Percentiles rank a stretch among this genome's conserved stretches.
Evolutionary conservation across 1,140 invertebrate species (phyloP).

Genomic region (Drosophila ohnishii): DNA sequence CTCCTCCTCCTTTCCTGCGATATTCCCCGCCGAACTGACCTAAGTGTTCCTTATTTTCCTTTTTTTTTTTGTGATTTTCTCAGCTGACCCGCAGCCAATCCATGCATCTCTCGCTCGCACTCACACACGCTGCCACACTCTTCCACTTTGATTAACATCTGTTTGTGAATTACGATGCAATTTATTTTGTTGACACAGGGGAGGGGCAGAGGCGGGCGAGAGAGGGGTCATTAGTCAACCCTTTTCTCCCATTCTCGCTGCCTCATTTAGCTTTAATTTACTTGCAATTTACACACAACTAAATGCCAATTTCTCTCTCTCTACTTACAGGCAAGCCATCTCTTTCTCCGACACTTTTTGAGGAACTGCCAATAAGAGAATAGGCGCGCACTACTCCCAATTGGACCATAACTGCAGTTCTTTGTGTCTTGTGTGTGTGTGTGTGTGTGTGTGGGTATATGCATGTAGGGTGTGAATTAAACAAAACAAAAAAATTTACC

Average conservation of each 20-base stretch:
- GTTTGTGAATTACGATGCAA: constrained; percentile 46
- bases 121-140: not conserved
- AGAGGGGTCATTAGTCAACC: constrained; percentile 12
- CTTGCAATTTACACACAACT: constrained; percentile 36
- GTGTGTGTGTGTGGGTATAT: not conserved
- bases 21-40: constrained; percentile 13
- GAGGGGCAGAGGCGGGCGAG: not conserved
- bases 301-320: constrained; percentile 30
- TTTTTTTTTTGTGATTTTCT: constrained; percentile 20
- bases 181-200: constrained; percentile 41
- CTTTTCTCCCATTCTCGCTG: not conserved
- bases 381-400: constrained; percentile 12
- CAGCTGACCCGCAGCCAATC: constrained; percentile 25
- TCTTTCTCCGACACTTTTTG: constrained; percentile 21
- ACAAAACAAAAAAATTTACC: not conserved
- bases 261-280: constrained; percentile 28
- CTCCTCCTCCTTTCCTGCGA: not conserved
- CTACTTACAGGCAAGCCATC: constrained; percentile 24
- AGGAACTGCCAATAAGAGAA: constrained; percentile 40
- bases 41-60: not conserved
- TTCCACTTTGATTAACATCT: constrained; percentile 48
- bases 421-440: not conserved
- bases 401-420: constrained; percentile 23
- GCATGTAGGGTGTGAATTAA: not conserved
- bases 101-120: constrained; percentile 1